Base-by-base conservation (phyloP, 2,888 invertebrate species). In the Dendrolimus pini region DNA sequence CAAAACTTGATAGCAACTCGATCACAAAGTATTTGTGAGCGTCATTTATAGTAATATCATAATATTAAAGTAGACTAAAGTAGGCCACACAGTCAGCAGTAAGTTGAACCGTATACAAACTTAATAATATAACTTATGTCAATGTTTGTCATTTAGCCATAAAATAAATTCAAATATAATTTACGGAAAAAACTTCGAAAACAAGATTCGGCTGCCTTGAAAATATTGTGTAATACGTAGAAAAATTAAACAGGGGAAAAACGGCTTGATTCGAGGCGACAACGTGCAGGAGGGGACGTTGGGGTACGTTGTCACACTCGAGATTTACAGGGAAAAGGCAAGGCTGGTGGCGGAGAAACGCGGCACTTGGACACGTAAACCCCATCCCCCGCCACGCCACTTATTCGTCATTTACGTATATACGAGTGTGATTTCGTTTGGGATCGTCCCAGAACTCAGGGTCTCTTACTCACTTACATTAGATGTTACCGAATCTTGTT, bases 371-470 rank as follows among this genome's bases (percentile, higher is more conserved):
- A 84, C 89, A 89, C 88, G 86, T 87, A 83, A 66, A 62, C 75
- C 74, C 75, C 71, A 66, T 69, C 71, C 60, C 69, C 72, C 71
- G 70, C 70, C 72, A 68, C 70, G 74, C 77, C 80, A 83, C 84
- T 86, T 85, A 85, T 80, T 85, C 85, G 84, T 86, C 86, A 85
- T 86, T 87, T 88, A 81, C 78, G 81, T 83, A 84, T 83, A 83
- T 86, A 86, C 83, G 82, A 84, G 86, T 85, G 83, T 84, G 87
- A 87, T 89, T 87, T 85, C 80, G 82, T 84, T 85, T 81, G 79
- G 81, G 80, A 84, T 81, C 77, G 78, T 80, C 80, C 73, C 71
- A 73, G 77, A 78, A 80, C 76, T 78, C 74, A 67, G 74, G 69
- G 62, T 71, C 75, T 79, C 78, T 77, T 77, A 77, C 79, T 81